Evolutionary conservation across 2,888 invertebrate genomes (phyloP), one percentile per base, ranked within the genome.

Genomic region (Byasa hedistus): DNA sequence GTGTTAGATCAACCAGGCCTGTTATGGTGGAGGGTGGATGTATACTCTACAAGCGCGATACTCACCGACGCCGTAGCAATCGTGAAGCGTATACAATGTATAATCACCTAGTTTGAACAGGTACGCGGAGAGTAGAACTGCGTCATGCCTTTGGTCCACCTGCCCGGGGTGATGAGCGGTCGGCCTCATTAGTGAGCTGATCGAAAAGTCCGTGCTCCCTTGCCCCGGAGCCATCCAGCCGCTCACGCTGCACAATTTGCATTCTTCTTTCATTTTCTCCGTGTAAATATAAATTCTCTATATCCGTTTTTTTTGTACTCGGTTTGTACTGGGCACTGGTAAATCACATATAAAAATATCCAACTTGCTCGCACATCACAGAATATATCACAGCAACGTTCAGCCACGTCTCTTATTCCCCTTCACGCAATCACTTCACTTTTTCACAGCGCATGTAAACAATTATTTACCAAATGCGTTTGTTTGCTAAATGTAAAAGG

Each of bases 311-410:
- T 91, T 87, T 90, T 89, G 91, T 91, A 91, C 91, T 91, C 89
- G 91, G 90, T 90, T 89, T 91, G 91, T 91, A 91, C 91, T 87
- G 86, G 89, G 87, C 89, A 89, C 88, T 89, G 84, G 81, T 91
- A 91, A 91, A 91, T 91, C 89, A 91, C 91, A 91, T 91, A 90
- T 84, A 91, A 89, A 91, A 91, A 90, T 91, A 91, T 89, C 86
- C 85, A 81, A 83, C 83, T 86, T 81, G 83, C 79, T 85, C 83
- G 82, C 89, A 85, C 88, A 91, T 91, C 91, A 91, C 91, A 91
- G 89, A 80, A 83, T 79, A 69, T 91, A 91, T 91, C 91, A 91
- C 91, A 91, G 90, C 86, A 82, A 83, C 81, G 81, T 86, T 87
- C 87, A 76, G 80, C 79, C 72, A 72, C 82, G 82, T 82, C 84